Evolutionary conservation across 1,140 invertebrate genomes (phyloP), one percentile per base, ranked within the genome.

Genomic region (Calliopsis andreniformis): DNA sequence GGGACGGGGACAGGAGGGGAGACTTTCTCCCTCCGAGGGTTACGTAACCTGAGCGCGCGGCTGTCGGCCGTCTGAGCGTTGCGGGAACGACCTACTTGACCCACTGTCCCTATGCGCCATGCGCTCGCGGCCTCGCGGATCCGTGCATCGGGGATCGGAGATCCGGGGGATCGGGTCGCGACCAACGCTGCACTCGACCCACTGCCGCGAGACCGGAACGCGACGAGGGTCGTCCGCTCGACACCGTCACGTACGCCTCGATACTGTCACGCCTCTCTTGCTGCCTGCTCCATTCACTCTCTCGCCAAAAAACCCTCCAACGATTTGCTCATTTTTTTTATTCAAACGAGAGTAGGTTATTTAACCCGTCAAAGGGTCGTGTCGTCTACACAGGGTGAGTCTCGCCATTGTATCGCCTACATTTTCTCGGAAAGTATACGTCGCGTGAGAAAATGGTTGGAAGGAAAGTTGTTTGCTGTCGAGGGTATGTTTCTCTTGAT

Each of bases 51-150:
- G 39, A 62, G 14, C 70, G 80, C 68, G 80, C 80, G 76, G 61
- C 64, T 73, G 77, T 78, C 76, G 76, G 78, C 68, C 62, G 85
- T 84, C 86, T 79, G 83, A 87, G 71, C 83, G 76, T 80, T 71
- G 80, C 78, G 85, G 78, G 87, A 88, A 84, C 86, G 87, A 89
- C 87, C 87, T 84, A 89, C 82, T 89, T 88, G 87, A 88, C 86
- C 87, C 76, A 84, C 87, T 78, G 79, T 82, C 66, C 78, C 82
- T 70, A 81, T 75, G 81, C 35, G 16, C 82, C 67, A 81, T 75
- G 81, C 35, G 16, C 78, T 45, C 64, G 82, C 76, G 55, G 80
- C 78, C 79, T 80, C 80, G 75, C 66, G 62, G 47, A 53, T 63
- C 66, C 55, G 66, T 51, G 76, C 66, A 47, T 53, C 61, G 53